Evolutionary conservation across 2,888 invertebrate genomes (phyloP), one percentile per base, ranked within the genome.

Genomic region (Hipparchia semele): DNA sequence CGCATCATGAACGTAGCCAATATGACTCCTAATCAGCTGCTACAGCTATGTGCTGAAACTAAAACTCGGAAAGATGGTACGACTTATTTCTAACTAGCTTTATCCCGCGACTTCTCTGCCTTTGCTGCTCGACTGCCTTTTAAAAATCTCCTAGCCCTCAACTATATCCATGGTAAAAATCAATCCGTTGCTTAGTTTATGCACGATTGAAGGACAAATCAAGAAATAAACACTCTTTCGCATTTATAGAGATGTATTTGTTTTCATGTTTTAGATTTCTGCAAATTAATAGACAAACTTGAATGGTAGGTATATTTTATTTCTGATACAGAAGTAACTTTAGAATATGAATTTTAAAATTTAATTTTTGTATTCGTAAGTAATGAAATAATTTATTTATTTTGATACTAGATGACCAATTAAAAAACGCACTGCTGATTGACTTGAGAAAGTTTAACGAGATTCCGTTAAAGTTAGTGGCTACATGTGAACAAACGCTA

Each of bases 1-100:
- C 82, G 78, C 0, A 84, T 92, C 49, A 90, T 92, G 89, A 92
- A 91, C 72, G 86, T 91, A 6, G 81, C 88, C 49, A 87, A 88
- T 56, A 77, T 92, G 82, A 80, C 85, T 0, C 88, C 91, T 0
- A 87, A 87, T 7, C 90, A 91, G 75, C 77, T 92, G 67, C 80
- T 91, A 13, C 84, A 88, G 71, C 76, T 92, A 8, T 92, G 92
- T 70, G 79, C 86, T 5, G 80, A 79, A 69, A 74, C 76, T 12
- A 79, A 78, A 68, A 62, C 58, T 6, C 74, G 67, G 49, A 68
- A 59, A 68, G 73, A 77, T 62, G 80, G 78, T 80, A 72, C 45
- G 56, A 23, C 13, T 23, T 23, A 23, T 23, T 23, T 23, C 23
- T 23, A 23, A 23, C 23, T 23, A 23, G 23, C 23, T 23, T 23